Base-by-base conservation (phyloP, 2,888 invertebrate genomes). In the Trichopria drosophilae region DNA sequence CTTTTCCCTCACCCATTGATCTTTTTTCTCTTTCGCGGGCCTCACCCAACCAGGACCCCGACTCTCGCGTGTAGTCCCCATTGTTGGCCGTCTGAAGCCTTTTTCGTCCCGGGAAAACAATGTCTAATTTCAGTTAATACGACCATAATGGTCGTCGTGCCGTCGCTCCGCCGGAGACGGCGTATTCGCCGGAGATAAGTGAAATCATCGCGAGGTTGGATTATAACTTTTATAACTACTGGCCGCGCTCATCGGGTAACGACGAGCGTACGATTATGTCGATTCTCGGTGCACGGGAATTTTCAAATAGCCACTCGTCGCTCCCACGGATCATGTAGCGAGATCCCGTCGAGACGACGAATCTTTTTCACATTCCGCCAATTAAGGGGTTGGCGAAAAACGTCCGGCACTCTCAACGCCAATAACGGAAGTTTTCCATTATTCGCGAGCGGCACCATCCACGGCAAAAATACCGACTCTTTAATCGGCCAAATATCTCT, bases 91-190 rank as follows among this genome's bases (percentile, higher is more conserved):
- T 59, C 61, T 57, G n/a, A n/a, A 50, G 51, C 43, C 50, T 47
- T 45, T 49, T 59, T 50, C 59, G 58, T 56, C 61, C 53, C 60
- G 60, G 59, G 56, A 64, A 55, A 67, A 68, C 68, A 67, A 68
- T 67, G 67, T 68, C 68, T 68, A 68, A 68, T 68, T 68, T 67
- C 64, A 62, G 64, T 67, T 66, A 67, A 69, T 68, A 61, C 62
- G 62, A 48, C 61, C 59, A 55, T 67, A 67, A 68, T 67, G 64
- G 63, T 54, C 61, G 60, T 61, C 59, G 62, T 59, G n/a, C n/a
- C 60, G 58, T 58, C 22, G 49, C 41, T 40, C 26, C 42, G 45
- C 31, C 42, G 57, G 42, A n/a, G n/a, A n/a, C n/a, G n/a, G 53
- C 51, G 47, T 42, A 55, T 58, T 56, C 59, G 53, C 50, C 54